Base-by-base conservation (phyloP, 2,113 vertebrate species). In the Bos indicus region DNA sequence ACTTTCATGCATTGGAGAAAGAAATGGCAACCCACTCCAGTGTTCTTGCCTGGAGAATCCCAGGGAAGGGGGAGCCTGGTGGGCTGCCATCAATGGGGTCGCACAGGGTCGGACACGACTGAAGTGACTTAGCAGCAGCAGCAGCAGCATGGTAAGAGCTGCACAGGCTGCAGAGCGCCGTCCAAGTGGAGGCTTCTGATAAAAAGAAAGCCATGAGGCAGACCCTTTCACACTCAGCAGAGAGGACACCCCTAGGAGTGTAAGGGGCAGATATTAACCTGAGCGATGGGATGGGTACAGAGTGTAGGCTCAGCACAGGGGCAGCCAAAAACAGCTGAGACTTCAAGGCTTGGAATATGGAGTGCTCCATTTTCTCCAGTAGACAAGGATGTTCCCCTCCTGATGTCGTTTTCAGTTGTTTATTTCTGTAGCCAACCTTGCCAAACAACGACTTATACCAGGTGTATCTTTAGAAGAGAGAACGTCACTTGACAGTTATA, bases 131-230 rank as follows among this genome's bases (percentile, higher is more conserved):
- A 33, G 14, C 28, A 60, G 59, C 26, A 62, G 56, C 57, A 59
- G 56, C 57, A 59, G 57, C 57, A 59, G 25, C 25, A 60, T n/a
- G 0, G 0, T 2, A 5, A 59, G 33, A 59, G 56, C 71, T 5
- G 0, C 30, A 1, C 1, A 3, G 14, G 17, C 48, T 28, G 6
- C n/a, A 7, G 77, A 82, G 57, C 51, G 46, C 81, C n/a, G 1
- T 36, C 0, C 6, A 15, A 11, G 48, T 0, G 15, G 19, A 48
- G 84, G 46, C 14, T n/a, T 52, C 25, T 11, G n/a, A 9, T 5
- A 2, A n/a, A 11, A 16, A 48, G 23, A 52, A 52, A 81, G 78
- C 48, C 54, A 26, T 56, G 23, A 84, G 52, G 13, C 81, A 83
- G 81, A 14, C 40, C 36, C 2, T 62, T 89, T n/a, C 57, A 14